Base-by-base conservation (phyloP, 2,888 invertebrate species). In the Atethmia centrago region DNA sequence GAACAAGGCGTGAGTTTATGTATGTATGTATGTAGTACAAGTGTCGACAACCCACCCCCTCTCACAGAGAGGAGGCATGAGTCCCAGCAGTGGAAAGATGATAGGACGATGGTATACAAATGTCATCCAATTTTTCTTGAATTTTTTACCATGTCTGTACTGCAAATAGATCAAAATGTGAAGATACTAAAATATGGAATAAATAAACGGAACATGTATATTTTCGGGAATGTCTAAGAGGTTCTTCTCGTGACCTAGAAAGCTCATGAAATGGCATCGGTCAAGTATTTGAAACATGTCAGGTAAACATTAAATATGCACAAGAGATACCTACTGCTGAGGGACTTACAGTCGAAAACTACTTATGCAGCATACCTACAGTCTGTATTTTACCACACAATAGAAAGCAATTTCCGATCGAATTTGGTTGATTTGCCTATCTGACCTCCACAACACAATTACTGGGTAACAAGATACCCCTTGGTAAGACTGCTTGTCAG, bases 281-380 rank as follows among this genome's bases (percentile, higher is more conserved):
- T 77, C 67, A 45, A 47, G 68, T 53, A 31, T 59, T 47, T 19
- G 45, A 53, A 59, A 49, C 59, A 51, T 28, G 25, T 59, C 25
- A 36, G 16, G n/a, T 16, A 28, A 1, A 14, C 3, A 1, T 25
- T 1, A 45, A 76, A 42, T 56, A 75, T 74, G 16, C n/a, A 42
- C 25, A 53, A 1, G 25, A 25, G 16, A 8, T 53, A 51, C n/a
- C n/a, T 21, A 1, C 19, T 36, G 1, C 25, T 16, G 28, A 16
- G 14, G 21, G 59, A 28, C 21, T 63, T n/a, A n/a, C n/a, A n/a
- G 12, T 4, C 28, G 14, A 14, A 21, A 45, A 45, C 21, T 14
- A 4, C 21, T 45, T 0, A 21, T 45, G 2, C 4, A 5, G 36
- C 36, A 36, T 4, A 36, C 36, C 36, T 36, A 36, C 2, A 36